Base-by-base conservation (phyloP, 2,888 invertebrate species). In the Agriopis marginaria region DNA sequence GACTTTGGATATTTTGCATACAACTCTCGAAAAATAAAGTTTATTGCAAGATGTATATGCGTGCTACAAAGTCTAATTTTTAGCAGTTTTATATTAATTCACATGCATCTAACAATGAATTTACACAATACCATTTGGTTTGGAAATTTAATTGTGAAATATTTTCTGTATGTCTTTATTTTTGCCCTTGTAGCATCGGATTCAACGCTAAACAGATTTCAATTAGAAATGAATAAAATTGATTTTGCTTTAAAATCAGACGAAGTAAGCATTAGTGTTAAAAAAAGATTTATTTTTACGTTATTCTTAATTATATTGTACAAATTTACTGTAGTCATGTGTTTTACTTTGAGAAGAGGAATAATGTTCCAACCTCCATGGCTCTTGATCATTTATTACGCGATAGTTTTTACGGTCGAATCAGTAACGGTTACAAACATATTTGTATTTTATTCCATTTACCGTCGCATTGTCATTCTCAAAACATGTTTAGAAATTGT, bases 1-100 rank as follows among this genome's bases (percentile, higher is more conserved):
- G 54, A 54, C 23, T 51, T 51, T 23, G 51, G 51, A 10, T 51
- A 51, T 51, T 51, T 51, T 23, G 10, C 23, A 51, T n/a, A 39
- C n/a, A 12, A 39, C 3, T 39, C 54, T 8, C n/a, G 1, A n/a
- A 54, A 54, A 54, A 39, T 11, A 12, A 54, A 54, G 11, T 39
- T 5, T n/a, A 2, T 39, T 0, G n/a, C 7, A 3, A 54, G 39
- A n/a, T 39, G 12, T 39, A 2, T 39, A 7, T 54, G 54, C 8
- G 8, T 54, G 3, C 7, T 54, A 10, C 54, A 39, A 39, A 39
- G 54, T 54, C 6, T 54, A 39, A 54, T 40, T 54, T 7, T 54
- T 4, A 54, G 10, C 11, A 11, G 3, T 32, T 51, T 32, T 11
- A 23, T 51, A 9, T 54, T 39, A 11, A 7, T 12, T 3, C 39